Evolutionary conservation across 1,140 invertebrate genomes (phyloP), one percentile per base, ranked within the genome.

Genomic region (Saccostrea cuccullata): DNA sequence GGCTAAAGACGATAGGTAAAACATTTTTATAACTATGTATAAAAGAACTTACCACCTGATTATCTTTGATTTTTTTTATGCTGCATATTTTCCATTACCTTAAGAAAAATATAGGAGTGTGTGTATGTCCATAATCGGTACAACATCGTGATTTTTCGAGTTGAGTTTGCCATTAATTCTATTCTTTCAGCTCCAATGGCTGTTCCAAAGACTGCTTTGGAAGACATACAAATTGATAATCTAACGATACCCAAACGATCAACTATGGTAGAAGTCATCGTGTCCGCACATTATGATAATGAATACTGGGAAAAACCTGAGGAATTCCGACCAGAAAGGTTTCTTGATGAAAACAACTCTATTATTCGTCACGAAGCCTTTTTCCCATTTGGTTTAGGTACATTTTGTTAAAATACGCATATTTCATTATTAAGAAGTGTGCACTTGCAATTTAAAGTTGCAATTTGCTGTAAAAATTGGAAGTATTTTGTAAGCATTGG

Each of bases 1-100:
- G 92, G 85, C 87, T 92, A 8, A 86, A 86, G n/a, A 91, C 90
- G 58, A 90, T 90, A 84, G 77, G 90, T 91, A 89, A 40, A 88
- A 56, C 85, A 85, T 82, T n/a, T 17, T 6, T 2, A 64, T 64
- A 17, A 0, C 30, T 36, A 36, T 6, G 15, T 64, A 20, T 6
- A n/a, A 64, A 8, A 64, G n/a, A 64, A 20, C 15, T 64, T 20
- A 17, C 58, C n/a, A 20, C 58, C 15, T 77, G 1, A 47, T 47
- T 47, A 47, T 8, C 47, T 6, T 47, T 47, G 47, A 9, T 47
- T 8, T 47, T 47, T 47, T 47, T 9, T 47, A 8, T 47, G 1
- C 47, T 8, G 5, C 47, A 47, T 8, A 47, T 47, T 47, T 47
- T 47, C 47, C 9, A 47, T 47, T 47, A 9, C 47, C 0, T 47